phyloP scores from a whole-genome alignment of 2,888 invertebrate species.

The Furcula furcula region DNA sequence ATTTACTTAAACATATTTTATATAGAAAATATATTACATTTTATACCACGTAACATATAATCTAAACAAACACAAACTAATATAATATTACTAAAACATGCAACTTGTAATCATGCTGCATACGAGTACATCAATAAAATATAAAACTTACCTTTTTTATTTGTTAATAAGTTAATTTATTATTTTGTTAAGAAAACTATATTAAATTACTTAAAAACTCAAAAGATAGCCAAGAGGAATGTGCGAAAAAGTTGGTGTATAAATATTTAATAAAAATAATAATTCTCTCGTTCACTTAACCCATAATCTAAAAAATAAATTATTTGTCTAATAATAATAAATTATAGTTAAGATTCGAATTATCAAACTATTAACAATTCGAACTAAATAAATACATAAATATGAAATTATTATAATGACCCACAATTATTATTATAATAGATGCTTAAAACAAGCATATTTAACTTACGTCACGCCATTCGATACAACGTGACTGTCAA shows the following conservation, averaged over 20 bases:
- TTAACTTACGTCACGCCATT: constrained; percentile 12
- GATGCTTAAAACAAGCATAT: constrained; percentile 7
- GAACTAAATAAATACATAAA: constrained; percentile 1
- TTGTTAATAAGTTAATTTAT: background rate
- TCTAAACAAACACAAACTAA: too few species aligned
- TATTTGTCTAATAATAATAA: constrained; percentile 8
- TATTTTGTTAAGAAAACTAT: background rate
- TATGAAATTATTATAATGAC: background rate
- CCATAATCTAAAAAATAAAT: background rate
- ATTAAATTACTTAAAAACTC: constrained; percentile 1
- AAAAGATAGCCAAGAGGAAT: constrained; percentile 57
- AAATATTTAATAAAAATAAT: background rate
- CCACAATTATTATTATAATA: background rate
- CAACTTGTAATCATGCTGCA: too few species aligned
- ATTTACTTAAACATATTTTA: too few species aligned
- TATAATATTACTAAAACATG: too few species aligned
- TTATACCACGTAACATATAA: too few species aligned
- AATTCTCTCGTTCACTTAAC: too few species aligned
- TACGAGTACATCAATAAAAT: too few species aligned
- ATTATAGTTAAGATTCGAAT: constrained; percentile 17
- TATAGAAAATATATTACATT: too few species aligned
- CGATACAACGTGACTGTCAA: background rate
- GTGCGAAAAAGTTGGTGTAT: constrained; percentile 68
- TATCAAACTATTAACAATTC: constrained; percentile 7
- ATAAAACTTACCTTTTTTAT: background rate